Percentiles rank a stretch among this genome's conserved stretches.
These are phyloP conservation scores for Pegoplata infirma DNA, from an alignment of 2,888 invertebrate genomes.

Conservation along the genomic window DNA sequence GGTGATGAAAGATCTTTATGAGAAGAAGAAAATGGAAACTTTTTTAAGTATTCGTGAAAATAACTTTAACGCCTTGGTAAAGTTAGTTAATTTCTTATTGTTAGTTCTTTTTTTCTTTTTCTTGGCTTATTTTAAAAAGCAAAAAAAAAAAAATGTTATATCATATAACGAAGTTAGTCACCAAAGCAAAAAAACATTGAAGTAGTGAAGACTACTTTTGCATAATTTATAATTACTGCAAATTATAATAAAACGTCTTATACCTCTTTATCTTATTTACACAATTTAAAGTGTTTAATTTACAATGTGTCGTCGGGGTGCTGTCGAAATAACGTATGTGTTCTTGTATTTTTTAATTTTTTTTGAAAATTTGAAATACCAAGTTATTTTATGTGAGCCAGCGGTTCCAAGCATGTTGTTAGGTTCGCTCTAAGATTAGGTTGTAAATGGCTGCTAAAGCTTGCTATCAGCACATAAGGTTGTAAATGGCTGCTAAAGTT, in stretches of 20 bases:
- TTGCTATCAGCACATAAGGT: too few species aligned
- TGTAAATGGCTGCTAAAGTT: too few species aligned
- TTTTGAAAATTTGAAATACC: too few species aligned
- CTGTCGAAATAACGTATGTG: too few species aligned
- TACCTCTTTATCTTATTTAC: constrained; percentile 14
- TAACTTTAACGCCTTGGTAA: constrained; percentile 20
- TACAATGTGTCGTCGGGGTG: too few species aligned
- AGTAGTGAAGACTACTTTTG: constrained; percentile 10
- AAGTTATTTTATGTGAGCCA: too few species aligned
- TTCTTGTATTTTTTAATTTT: too few species aligned
- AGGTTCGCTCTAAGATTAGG: too few species aligned
- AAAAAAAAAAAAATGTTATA: neutral
- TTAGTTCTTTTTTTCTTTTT: too few species aligned
- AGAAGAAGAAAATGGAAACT: constrained; percentile 1
- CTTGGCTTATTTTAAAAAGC: neutral
- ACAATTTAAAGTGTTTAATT: constrained; percentile 21
- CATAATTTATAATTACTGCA: constrained; percentile 40
- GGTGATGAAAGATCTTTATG: constrained; percentile 1
- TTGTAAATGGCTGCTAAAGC: too few species aligned
- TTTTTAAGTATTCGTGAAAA: constrained; percentile 10
- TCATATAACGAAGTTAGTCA: neutral
- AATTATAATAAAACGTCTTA: constrained; percentile 41
- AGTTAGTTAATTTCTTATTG: constrained; percentile 24
- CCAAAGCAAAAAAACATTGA: neutral
- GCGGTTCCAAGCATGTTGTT: too few species aligned